A percentile compares a stretch with the other conserved stretches of the same genome.
Evolutionary conservation across 2,888 invertebrate genomes (phyloP).

Genomic region (Caenorhabditis sp.): DNA sequence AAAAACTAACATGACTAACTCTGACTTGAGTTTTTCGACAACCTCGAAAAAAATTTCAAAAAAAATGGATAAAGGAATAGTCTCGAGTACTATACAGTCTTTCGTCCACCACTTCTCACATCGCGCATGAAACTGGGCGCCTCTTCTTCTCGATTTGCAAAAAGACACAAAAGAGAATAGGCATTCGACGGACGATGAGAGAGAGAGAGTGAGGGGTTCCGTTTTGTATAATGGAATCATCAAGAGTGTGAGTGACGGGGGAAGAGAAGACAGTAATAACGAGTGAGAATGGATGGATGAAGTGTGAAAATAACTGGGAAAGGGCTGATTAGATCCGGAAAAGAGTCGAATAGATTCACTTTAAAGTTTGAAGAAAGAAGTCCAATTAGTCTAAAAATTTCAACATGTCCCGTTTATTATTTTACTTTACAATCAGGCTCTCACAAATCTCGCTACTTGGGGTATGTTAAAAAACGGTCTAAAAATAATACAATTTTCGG

Average conservation of each 20-base stretch:
- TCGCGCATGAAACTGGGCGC: conserved; percentile 49
- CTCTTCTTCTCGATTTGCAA: background rate
- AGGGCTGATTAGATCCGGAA: background rate
- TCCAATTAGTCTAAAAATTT: too few species aligned
- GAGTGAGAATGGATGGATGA: conserved; percentile 5
- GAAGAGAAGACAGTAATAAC: conserved; percentile 13
- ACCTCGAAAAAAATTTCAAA: background rate
- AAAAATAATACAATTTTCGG: too few species aligned
- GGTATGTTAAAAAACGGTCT: too few species aligned
- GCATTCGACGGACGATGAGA: background rate
- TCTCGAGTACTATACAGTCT: conserved; percentile 39
- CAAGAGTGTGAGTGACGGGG: background rate
- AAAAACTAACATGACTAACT: background rate
- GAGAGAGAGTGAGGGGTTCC: conserved; percentile 28
- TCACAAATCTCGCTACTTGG: too few species aligned
- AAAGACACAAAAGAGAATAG: conserved; percentile 46
- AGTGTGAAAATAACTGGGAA: background rate
- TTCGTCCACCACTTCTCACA: conserved; percentile 18
- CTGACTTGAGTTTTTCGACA: background rate
- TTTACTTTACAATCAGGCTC: too few species aligned
- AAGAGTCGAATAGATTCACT: background rate
- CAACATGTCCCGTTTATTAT: too few species aligned
- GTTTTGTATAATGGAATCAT: conserved; percentile 43
- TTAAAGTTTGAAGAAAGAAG: background rate
- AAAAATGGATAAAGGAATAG: background rate